phyloP scores from a whole-genome alignment of 2,113 vertebrate species.

The Salvelinus namaycush region DNA sequence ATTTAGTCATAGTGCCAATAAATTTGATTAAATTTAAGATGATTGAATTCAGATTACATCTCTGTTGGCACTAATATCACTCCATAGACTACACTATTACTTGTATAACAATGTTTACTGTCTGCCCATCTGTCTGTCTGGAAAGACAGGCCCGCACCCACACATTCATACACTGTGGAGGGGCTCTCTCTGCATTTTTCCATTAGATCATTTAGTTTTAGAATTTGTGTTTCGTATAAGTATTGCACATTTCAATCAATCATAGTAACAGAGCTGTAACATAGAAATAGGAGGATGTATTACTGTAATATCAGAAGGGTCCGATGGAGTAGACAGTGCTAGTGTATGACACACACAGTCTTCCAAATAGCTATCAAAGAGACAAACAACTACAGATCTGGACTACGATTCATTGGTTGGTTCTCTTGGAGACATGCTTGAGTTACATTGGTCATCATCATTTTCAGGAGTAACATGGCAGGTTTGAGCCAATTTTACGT shows the following conservation, averaged over 20 bases:
- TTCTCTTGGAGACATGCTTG: conserved; percentile 53
- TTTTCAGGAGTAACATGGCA: too few relatives aligned
- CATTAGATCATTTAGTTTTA: conserved; percentile 35
- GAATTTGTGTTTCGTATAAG: conserved; percentile 45
- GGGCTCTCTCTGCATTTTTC: conserved; percentile 7
- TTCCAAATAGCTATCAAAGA: background rate
- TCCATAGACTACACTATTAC: conserved; percentile 37
- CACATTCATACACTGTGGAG: conserved; percentile 39
- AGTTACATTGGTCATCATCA: background rate
- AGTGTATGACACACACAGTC: too few relatives aligned
- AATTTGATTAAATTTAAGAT: background rate
- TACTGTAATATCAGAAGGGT: conserved; percentile 32
- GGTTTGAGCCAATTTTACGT: background rate
- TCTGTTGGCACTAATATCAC: background rate
- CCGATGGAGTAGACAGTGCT: too few relatives aligned
- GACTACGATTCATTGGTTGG: background rate
- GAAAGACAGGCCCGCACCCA: conserved; percentile 13
- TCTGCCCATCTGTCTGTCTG: conserved; percentile 10
- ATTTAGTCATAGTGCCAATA: background rate
- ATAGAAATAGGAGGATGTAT: conserved; percentile 17
- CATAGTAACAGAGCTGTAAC: conserved; percentile 36
- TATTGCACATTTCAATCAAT: conserved; percentile 70
- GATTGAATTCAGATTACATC: background rate
- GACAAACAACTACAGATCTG: conserved; percentile 9
- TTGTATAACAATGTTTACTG: conserved; percentile 36